These are phyloP conservation scores for Drosophila fulvimacula DNA, from an alignment of 2,888 invertebrate genomes.

Conservation along the genomic window DNA sequence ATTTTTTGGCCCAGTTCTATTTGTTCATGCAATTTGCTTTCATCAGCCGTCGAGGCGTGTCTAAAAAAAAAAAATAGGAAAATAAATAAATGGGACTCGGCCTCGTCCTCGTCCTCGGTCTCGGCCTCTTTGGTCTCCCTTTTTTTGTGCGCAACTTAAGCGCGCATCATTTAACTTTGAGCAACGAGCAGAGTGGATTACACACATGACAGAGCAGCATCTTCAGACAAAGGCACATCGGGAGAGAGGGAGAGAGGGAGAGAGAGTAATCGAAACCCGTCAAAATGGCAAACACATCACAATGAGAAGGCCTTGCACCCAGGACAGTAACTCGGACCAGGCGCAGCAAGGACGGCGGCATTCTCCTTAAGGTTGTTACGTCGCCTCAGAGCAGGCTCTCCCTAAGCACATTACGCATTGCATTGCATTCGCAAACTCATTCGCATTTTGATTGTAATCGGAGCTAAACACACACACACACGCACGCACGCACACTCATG, in stretches of 20 bases:
- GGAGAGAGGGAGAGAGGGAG: background rate
- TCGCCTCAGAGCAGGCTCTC: slow-evolving; percentile 38
- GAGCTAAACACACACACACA: slow-evolving; percentile 17
- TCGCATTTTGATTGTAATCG: slow-evolving; percentile 65
- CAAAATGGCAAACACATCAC: slow-evolving; percentile 75
- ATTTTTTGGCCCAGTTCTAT: slow-evolving; percentile 29
- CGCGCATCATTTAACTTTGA: slow-evolving; percentile 78
- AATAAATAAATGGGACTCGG: slow-evolving; percentile 29
- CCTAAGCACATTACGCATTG: slow-evolving; percentile 63
- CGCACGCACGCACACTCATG: slow-evolving; percentile 26
- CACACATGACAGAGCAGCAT: slow-evolving; percentile 72
- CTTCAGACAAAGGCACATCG: slow-evolving; percentile 20
- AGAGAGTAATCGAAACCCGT: slow-evolving; percentile 76
- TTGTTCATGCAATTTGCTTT: slow-evolving; percentile 67
- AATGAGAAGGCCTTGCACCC: slow-evolving; percentile 48
- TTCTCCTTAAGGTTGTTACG: slow-evolving; percentile 11
- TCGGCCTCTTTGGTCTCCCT: slow-evolving; percentile 42
- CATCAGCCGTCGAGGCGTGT: slow-evolving; percentile 62
- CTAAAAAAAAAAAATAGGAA: slow-evolving; percentile 29
- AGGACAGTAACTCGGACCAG: slow-evolving; percentile 23
- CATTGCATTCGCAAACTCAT: slow-evolving; percentile 55
- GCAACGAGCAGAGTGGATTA: slow-evolving; percentile 78
- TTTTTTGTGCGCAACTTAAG: slow-evolving; percentile 71
- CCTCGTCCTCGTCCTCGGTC: slow-evolving; percentile 3
- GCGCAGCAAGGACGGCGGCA: slow-evolving; percentile 17